Percentiles rank a stretch among this genome's conserved stretches.
These are phyloP conservation scores for Drosophila nikananu DNA, from an alignment of 1,140 invertebrate species.

Conservation along the genomic window DNA sequence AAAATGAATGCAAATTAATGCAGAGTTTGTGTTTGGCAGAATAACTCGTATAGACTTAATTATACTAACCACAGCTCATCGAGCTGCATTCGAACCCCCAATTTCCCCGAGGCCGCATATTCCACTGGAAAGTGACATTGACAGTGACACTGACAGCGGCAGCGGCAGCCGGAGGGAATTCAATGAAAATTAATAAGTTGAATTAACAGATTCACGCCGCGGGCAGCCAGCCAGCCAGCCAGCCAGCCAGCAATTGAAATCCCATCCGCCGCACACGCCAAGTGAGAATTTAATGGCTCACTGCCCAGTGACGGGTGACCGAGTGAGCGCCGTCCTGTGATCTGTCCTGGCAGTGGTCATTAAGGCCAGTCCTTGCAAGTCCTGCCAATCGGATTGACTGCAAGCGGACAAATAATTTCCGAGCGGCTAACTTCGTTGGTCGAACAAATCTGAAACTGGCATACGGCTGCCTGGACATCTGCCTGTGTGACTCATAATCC, in stretches of 20 bases:
- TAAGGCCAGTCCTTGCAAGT: constrained; percentile 15
- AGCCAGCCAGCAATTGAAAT: constrained; percentile 17
- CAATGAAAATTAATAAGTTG: constrained; percentile 77
- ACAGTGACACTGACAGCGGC: constrained; percentile 16
- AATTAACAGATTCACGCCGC: constrained; percentile 56
- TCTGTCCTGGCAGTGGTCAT: constrained; percentile 25
- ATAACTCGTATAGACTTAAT: constrained; percentile 24
- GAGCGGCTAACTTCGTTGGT: constrained; percentile 33
- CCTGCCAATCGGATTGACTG: constrained; percentile 8
- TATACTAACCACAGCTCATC: constrained; percentile 27
- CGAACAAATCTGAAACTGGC: constrained; percentile 9
- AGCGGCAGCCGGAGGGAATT: constrained; percentile 36
- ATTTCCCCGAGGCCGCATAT: constrained; percentile 8
- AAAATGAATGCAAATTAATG: constrained; percentile 32
- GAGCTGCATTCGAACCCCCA: constrained; percentile 5
- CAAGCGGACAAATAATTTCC: constrained; percentile 36
- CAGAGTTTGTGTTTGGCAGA: constrained; percentile 17
- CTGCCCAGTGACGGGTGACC: constrained; percentile 3
- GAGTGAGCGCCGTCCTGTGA: constrained; percentile 9
- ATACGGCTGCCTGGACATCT: constrained; percentile 3
- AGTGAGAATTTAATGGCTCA: constrained; percentile 54
- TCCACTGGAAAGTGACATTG: constrained; percentile 51
- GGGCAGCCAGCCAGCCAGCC: constrained; percentile 14
- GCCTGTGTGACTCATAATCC: constrained; percentile 24
- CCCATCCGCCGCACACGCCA: constrained; percentile 23